These are phyloP conservation scores for Nasonia oneida DNA, from an alignment of 2,888 invertebrate species.

Conservation along the genomic window DNA sequence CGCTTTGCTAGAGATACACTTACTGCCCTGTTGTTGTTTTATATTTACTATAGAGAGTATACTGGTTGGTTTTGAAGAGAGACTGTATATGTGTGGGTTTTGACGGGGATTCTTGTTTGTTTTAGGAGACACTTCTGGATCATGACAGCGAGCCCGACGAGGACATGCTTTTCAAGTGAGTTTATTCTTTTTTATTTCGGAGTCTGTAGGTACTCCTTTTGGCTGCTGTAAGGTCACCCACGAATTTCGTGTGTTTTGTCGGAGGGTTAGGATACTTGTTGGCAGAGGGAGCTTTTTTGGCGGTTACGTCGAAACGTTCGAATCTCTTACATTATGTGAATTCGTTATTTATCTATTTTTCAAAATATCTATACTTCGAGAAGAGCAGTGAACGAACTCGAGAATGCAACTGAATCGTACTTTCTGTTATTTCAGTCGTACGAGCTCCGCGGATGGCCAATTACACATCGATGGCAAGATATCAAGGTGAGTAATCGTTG, in stretches of 20 bases:
- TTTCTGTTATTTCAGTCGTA: slow-evolving; percentile 50
- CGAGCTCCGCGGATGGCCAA: slow-evolving; percentile 64
- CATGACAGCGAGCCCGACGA: slow-evolving; percentile 77
- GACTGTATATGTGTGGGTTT: background rate
- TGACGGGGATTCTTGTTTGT: slow-evolving; percentile 23
- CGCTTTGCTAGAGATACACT: background rate
- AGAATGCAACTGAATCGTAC: background rate
- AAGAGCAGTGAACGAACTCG: background rate
- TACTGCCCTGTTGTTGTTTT: background rate
- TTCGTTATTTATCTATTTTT: background rate
- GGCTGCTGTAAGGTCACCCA: background rate
- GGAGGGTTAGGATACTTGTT: background rate
- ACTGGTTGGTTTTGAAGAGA: background rate
- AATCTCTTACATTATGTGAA: background rate
- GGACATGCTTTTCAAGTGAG: slow-evolving; percentile 74
- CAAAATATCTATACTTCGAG: background rate
- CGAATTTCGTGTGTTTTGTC: slow-evolving; percentile 31
- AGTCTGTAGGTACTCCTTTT: background rate
- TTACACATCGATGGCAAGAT: slow-evolving; percentile 66
- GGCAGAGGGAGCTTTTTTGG: slow-evolving; percentile 28
- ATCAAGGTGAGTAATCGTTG: slow-evolving; percentile 59
- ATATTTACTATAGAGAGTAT: background rate
- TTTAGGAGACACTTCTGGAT: slow-evolving; percentile 74
- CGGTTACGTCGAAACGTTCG: background rate
- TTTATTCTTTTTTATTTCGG: slow-evolving; percentile 16